These are phyloP conservation scores for Apoda limacodes DNA, from an alignment of 2,888 invertebrate species.

Conservation along the genomic window DNA sequence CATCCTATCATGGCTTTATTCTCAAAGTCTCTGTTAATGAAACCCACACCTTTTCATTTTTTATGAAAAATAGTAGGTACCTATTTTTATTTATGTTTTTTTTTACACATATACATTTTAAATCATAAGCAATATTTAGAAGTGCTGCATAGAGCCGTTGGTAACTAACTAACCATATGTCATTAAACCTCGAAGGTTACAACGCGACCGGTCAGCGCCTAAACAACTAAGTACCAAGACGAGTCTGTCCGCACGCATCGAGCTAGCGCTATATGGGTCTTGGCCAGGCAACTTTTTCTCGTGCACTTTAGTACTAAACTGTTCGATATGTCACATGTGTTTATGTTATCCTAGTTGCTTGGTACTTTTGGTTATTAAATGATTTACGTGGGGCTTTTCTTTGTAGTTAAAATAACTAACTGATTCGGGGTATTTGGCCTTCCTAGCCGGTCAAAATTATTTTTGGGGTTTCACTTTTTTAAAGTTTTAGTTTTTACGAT, in stretches of 20 bases:
- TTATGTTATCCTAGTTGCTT: constrained; percentile 38
- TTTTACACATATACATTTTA: too few species aligned
- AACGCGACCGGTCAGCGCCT: constrained; percentile 12
- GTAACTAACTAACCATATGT: constrained; percentile 21
- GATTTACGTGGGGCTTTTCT: not conserved
- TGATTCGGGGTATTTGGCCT: too few species aligned
- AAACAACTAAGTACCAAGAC: constrained; percentile 53
- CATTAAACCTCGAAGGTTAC: constrained; percentile 27
- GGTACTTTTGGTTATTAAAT: constrained; percentile 10
- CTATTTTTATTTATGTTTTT: too few species aligned
- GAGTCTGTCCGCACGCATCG: constrained; percentile 33
- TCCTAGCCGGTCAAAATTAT: too few species aligned
- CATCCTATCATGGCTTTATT: too few species aligned
- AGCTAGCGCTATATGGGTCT: constrained; percentile 58
- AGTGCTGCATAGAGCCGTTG: not conserved
- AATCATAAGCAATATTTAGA: too few species aligned
- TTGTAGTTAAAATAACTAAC: too few species aligned
- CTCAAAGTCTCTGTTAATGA: too few species aligned
- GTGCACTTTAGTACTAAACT: constrained; percentile 39
- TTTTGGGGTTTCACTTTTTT: too few species aligned
- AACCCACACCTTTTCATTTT: too few species aligned
- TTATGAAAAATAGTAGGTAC: too few species aligned
- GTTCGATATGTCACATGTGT: constrained; percentile 41
- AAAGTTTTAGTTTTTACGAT: too few species aligned
- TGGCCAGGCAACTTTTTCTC: constrained; percentile 69